Conservation (phyloP, 2,797 vertebrate genomes). For the Gymnothorax reevesii region DNA sequence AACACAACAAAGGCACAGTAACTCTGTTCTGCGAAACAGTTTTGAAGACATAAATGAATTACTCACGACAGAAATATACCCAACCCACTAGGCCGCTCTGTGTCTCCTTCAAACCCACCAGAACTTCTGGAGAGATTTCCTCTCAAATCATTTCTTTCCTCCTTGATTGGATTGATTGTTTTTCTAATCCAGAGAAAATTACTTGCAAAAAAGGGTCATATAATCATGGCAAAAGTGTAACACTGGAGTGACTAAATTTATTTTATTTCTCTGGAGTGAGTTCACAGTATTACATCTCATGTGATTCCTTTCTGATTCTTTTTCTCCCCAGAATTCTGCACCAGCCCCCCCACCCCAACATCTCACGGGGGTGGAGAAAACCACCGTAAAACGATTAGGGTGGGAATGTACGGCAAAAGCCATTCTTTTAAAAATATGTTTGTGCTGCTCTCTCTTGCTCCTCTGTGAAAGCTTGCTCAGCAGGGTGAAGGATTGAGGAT, state of each 20-base stretch:
- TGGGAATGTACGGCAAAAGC: background rate
- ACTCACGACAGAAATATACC: slow-evolving; percentile 76
- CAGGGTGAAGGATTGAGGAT: background rate
- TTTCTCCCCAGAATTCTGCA: background rate
- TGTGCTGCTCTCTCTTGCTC: background rate
- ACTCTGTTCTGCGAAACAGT: slow-evolving; percentile 74
- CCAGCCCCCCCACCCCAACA: background rate
- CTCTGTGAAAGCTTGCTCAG: background rate
- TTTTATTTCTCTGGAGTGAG: slow-evolving; percentile 33
- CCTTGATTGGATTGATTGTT: slow-evolving; percentile 78
- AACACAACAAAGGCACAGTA: slow-evolving; percentile 73
- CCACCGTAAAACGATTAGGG: background rate
- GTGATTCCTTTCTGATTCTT: background rate
- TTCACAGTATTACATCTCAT: slow-evolving; percentile 20
- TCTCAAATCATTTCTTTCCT: slow-evolving; percentile 59
- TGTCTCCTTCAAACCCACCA: slow-evolving; percentile 53
- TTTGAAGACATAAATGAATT: slow-evolving; percentile 81
- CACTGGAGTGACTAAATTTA: slow-evolving; percentile 48
- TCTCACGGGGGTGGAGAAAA: background rate
- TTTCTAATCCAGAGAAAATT: slow-evolving; percentile 78
- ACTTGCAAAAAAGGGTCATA: slow-evolving; percentile 68
- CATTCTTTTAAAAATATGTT: background rate
- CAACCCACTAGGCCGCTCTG: slow-evolving; percentile 54
- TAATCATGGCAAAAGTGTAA: slow-evolving; percentile 60
- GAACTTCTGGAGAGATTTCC: slow-evolving; percentile 72